A percentile compares a stretch with the other conserved stretches of the same genome.
phyloP scores from a whole-genome alignment of 2,113 vertebrate species.

The Osmerus mordax region DNA sequence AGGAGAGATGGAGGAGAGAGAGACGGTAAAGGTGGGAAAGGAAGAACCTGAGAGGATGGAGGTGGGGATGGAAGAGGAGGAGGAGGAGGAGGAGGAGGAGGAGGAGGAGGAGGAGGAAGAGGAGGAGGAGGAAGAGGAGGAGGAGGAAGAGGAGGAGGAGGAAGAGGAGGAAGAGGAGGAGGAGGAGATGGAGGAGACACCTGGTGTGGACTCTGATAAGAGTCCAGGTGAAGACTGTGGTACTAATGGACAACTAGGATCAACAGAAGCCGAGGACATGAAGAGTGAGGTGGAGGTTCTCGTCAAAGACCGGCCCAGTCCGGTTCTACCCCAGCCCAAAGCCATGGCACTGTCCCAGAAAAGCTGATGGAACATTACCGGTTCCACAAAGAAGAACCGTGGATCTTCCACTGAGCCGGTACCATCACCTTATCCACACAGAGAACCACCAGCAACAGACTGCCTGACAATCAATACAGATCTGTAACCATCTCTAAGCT shows the following conservation, averaged over 20 bases:
- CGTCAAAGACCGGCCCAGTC: constrained; percentile 27
- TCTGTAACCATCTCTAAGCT: too few species aligned
- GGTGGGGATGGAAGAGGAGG: constrained; percentile 18
- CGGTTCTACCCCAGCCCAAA: constrained; percentile 27
- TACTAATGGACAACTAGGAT: constrained; percentile 9
- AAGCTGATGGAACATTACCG: constrained; percentile 44
- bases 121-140: not conserved
- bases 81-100: not conserved
- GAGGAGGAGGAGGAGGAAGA: not conserved
- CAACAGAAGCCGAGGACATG: constrained; percentile 23
- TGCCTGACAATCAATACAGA: too few species aligned
- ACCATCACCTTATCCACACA: too few species aligned
- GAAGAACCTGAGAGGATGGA: not conserved
- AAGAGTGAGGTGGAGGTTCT: constrained; percentile 29
- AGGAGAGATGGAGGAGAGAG: constrained; percentile 17
- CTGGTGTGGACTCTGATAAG: not conserved
- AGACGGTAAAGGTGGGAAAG: not conserved
- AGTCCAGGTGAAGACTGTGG: constrained; percentile 6
- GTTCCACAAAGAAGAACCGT: not conserved
- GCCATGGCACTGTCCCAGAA: constrained; percentile 31
- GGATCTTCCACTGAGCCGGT: too few species aligned
- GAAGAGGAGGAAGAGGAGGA: not conserved
- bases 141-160: constrained; percentile 1
- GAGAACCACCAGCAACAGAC: too few species aligned
- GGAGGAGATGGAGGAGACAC: not conserved